phyloP scores from a whole-genome alignment of 2,888 invertebrate genomes.

The Crematogaster levior region DNA sequence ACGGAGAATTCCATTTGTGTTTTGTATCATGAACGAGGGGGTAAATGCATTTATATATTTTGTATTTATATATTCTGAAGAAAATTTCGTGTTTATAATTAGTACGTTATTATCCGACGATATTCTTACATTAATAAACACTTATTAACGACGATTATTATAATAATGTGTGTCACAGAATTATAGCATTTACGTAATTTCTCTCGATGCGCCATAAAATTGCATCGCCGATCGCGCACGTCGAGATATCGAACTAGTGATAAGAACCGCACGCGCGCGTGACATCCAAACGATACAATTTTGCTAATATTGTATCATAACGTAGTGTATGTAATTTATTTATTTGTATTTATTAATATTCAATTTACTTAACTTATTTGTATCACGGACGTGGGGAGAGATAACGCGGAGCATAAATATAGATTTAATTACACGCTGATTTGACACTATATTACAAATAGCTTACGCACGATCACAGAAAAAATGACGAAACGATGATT shows the following conservation, averaged over 20 bases:
- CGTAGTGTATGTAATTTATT: too few relatives aligned
- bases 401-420: not conserved
- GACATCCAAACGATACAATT: not conserved
- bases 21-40: too few relatives aligned
- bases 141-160: not conserved
- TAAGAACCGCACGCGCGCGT: not conserved
- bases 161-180: not conserved
- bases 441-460: constrained; percentile 16
- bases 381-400: not conserved
- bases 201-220: too few relatives aligned
- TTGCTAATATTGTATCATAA: not conserved
- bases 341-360: too few relatives aligned
- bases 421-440: not conserved
- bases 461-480: not conserved
- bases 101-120: not conserved
- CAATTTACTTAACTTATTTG: too few relatives aligned
- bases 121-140: too few relatives aligned
- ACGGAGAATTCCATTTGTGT: not conserved
- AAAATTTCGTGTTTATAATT: not conserved
- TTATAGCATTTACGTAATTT: constrained; percentile 59
- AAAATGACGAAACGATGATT: not conserved
- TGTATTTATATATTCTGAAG: not conserved
- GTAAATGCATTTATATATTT: not conserved
- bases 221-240: too few relatives aligned
- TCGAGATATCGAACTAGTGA: constrained; percentile 18